Evolutionary conservation across 2,888 invertebrate genomes (phyloP).

Genomic region (Hemistola chrysoprasaria): DNA sequence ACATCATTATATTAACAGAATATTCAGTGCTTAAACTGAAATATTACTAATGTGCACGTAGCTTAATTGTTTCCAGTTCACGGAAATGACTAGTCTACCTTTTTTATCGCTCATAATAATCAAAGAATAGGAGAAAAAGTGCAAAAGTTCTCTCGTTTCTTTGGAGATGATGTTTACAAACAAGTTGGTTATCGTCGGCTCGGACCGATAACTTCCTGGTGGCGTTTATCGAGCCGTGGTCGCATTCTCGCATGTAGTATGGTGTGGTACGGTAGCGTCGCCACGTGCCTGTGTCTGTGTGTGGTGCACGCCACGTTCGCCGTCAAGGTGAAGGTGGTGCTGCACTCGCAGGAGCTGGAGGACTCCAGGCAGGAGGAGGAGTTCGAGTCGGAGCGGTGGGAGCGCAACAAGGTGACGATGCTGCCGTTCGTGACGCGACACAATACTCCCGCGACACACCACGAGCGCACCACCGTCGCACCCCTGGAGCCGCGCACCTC

Average conservation of each 20-base stretch:
- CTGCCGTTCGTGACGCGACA: slow-evolving; percentile 56
- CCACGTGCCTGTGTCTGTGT: slow-evolving; percentile 40
- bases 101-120: no score
- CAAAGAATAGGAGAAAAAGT: no score
- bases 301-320: slow-evolving; percentile 45
- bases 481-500: no score
- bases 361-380: slow-evolving; percentile 63
- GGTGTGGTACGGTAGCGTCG: slow-evolving; percentile 38
- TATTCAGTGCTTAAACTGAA: no score
- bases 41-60: no score
- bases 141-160: slow-evolving; percentile 1
- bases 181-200: slow-evolving; percentile 21
- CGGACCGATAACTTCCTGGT: slow-evolving; percentile 14
- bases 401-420: slow-evolving; percentile 39
- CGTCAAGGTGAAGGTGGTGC: slow-evolving; percentile 69
- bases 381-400: slow-evolving; percentile 43
- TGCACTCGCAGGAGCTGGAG: slow-evolving; percentile 68
- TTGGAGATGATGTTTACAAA: slow-evolving; percentile 17
- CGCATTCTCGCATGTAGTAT: slow-evolving; percentile 45
- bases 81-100: no score
- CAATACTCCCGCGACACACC: slow-evolving; percentile 38
- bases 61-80: no score
- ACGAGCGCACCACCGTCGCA: slow-evolving; percentile 35
- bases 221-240: no score
- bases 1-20: no score